Conservation (phyloP, 2,888 invertebrate genomes). For the Galeopsomyia nigrocyanea region DNA sequence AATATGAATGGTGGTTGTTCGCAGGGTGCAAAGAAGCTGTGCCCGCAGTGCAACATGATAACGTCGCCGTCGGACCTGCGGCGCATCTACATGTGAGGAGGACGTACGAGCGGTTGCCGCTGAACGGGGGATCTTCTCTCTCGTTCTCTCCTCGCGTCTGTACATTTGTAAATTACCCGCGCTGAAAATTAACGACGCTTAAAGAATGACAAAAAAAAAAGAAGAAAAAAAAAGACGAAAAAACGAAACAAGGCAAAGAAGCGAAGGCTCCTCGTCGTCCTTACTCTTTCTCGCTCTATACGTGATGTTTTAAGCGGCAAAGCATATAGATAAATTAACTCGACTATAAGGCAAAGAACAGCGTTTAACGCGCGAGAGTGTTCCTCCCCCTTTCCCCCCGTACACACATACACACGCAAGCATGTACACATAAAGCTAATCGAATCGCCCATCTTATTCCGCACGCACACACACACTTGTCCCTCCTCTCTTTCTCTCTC, state of each 20-base stretch:
- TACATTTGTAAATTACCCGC: slow-evolving; percentile 66
- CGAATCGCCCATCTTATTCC: slow-evolving; percentile 5
- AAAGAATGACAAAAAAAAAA: no score
- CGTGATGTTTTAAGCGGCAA: slow-evolving; percentile 42
- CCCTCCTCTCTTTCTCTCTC: slow-evolving; percentile 4
- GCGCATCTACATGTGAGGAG: slow-evolving; percentile 86
- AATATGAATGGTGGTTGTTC: slow-evolving; percentile 13
- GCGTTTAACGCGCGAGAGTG: slow-evolving; percentile 29
- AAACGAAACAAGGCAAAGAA: no score
- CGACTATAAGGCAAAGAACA: slow-evolving; percentile 29
- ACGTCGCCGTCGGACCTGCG: slow-evolving; percentile 89
- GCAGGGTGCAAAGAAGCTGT: slow-evolving; percentile 89
- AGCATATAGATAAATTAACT: slow-evolving; percentile 64
- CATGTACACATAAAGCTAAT: slow-evolving; percentile 24
- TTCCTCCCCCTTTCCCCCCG: slow-evolving; percentile 14
- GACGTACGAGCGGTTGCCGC: slow-evolving; percentile 31
- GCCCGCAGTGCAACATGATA: slow-evolving; percentile 95
- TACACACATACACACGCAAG: slow-evolving; percentile 33
- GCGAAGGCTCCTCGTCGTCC: no score
- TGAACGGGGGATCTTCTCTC: slow-evolving; percentile 34
- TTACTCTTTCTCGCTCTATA: no score
- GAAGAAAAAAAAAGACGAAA: no score
- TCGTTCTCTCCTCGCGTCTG: slow-evolving; percentile 51
- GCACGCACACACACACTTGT: background rate
- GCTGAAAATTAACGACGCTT: slow-evolving; percentile 63